Conservation (phyloP, 2,888 invertebrate species). For the Gryllus longicercus region DNA sequence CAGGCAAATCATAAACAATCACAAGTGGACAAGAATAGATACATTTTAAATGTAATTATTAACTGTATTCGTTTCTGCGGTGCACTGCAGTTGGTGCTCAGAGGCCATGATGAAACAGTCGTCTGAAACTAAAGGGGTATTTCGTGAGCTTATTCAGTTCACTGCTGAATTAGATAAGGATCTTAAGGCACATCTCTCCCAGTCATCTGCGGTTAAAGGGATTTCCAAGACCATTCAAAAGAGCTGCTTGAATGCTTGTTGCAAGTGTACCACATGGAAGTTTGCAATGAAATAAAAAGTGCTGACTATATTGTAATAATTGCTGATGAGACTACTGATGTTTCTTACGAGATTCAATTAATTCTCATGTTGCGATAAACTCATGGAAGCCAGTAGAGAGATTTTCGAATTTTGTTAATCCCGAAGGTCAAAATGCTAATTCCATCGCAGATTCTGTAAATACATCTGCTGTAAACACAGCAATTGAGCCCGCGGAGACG, state of each 20-base stretch:
- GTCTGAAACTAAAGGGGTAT: too few relatives aligned
- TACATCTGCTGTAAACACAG: too few relatives aligned
- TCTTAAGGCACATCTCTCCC: neutral
- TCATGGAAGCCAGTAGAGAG: neutral
- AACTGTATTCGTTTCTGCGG: too few relatives aligned
- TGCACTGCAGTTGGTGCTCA: too few relatives aligned
- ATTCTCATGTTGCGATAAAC: neutral
- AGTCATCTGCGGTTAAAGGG: neutral
- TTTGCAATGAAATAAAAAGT: neutral
- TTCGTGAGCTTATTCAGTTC: too few relatives aligned
- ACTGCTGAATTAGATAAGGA: too few relatives aligned
- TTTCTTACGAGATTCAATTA: neutral
- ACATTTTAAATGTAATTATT: neutral
- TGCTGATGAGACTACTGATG: neutral
- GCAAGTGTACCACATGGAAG: slow-evolving; percentile 3
- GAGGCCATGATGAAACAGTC: too few relatives aligned
- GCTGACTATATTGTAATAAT: neutral
- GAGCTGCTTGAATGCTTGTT: neutral
- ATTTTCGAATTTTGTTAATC: neutral
- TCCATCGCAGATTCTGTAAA: too few relatives aligned
- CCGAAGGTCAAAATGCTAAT: neutral
- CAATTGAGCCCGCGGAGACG: too few relatives aligned
- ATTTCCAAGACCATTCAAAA: neutral
- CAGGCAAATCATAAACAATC: neutral
- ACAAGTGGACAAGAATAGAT: neutral